Evolutionary conservation across 2,888 invertebrate species (phyloP), one percentile per base, ranked within the genome.

Genomic region (Agriopis aurantiaria): DNA sequence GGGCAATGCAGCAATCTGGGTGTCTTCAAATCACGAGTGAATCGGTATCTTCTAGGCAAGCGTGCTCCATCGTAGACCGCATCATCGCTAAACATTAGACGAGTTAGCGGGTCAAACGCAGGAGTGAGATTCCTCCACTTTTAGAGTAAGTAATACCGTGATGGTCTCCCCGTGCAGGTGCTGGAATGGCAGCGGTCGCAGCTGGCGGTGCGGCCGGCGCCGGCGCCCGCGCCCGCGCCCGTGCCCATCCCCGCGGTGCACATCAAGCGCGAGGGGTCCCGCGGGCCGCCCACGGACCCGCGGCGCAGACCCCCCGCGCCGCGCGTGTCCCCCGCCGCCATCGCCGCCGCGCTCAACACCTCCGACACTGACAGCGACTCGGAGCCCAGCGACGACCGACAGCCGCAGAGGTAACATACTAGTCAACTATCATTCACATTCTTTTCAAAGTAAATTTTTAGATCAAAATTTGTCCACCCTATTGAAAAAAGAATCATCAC

Each of bases 151-250:
- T 23, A 23, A 23, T 33, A 33, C 3, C 5, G 33, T 33, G 33
- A 3, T 33, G 5, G 33, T 17, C 6, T 62, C 12, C 33, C 8
- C 23, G 43, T 17, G 6, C 80, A 94, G 94, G 94, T 94, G 71
- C 72, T 95, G 8, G 95, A 95, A 57, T 95, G 95, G 88, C 94
- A 95, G 67, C 92, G 95, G 6, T 86, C 95, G 0, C 95, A 95
- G 76, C 88, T 95, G 53, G 87, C 87, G 1, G 59, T 55, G 8
- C 70, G 62, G 7, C 46, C 53, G 7, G 48, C 48, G 43, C 49
- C 51, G 17, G 63, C 61, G 23, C 53, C 67, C 33, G 53, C 8
- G 85, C 84, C 45, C 83, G 85, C 23, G 49, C 83, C 83, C 96
- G 88, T 97, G 96, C 65, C 93, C 96, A 94, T 84, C 57, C 95